A percentile compares a stretch with the other conserved stretches of the same genome.
Evolutionary conservation across 2,113 vertebrate genomes (phyloP).

Genomic region (Eupsittula cactorum): DNA sequence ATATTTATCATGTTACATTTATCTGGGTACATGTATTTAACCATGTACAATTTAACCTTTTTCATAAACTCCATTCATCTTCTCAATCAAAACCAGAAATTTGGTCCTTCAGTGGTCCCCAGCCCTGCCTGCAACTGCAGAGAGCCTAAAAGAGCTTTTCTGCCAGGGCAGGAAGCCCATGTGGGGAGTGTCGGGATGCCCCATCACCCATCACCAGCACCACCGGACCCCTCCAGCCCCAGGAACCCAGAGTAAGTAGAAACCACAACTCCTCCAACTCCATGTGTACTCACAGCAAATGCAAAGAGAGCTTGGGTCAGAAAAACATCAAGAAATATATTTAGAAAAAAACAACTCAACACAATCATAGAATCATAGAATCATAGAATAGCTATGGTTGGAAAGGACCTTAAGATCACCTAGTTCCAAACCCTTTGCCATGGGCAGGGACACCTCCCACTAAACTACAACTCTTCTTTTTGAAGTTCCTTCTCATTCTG

Average conservation of each 20-base stretch:
- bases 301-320: not conserved
- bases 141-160: not conserved
- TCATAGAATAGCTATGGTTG: too few species aligned
- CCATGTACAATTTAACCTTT: not conserved
- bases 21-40: not conserved
- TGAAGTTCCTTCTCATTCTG: not conserved
- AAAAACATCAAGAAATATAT: not conserved
- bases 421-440: too few species aligned
- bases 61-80: not conserved
- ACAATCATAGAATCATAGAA: too few species aligned
- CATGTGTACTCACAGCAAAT: not conserved
- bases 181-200: not conserved
- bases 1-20: not conserved
- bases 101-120: not conserved
- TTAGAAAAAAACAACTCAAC: not conserved
- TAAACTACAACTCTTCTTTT: not conserved
- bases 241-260: not conserved
- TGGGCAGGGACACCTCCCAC: too few species aligned
- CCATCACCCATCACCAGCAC: fast-evolving
- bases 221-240: fast-evolving
- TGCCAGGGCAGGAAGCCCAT: not conserved
- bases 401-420: too few species aligned
- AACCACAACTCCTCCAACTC: not conserved
- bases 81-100: not conserved
- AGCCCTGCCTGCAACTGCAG: not conserved